Base-by-base conservation (phyloP, 2,797 vertebrate genomes). In the Cossypha niveicapilla region DNA sequence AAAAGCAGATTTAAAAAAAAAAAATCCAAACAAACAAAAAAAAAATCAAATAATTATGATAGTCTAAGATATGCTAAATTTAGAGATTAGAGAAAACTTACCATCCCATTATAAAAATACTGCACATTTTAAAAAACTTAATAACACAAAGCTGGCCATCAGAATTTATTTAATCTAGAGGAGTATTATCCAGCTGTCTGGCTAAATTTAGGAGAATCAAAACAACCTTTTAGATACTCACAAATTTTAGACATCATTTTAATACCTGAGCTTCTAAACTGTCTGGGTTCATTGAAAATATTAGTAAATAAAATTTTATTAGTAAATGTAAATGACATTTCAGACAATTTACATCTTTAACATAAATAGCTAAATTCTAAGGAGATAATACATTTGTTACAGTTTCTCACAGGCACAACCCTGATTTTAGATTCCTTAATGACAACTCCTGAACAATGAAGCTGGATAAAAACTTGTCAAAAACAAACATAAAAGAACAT, bases 61-160 rank as follows among this genome's bases (percentile, higher is more conserved):
- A 75, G 22, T 18, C 22, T 41, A 19, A 72, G 9, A 18, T 54
- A 74, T 13, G 58, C 9, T 57, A 72, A 63, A 83, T 42, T n/a
- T 35, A 65, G 18, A 61, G 11, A 48, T 74, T 9, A 63, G 14
- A 84, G 24, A 42, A 90, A 85, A 88, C 51, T 81, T 35, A 70
- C 5, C 9, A 10, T 28, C 7, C 10, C 3, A 3, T 11, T 13
- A 28, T 44, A 50, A 82, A 85, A 44, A 47, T 8, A 18, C 0
- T 3, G 12, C 13, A 42, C 2, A 6, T 45, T 56, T 28, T 0
- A 13, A 72, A 42, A 45, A 48, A 65, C 19, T 0, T 14, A 10
- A 0, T 3, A 48, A 15, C 42, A 45, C 12, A 58, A 45, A 12
- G 3, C 5, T 65, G 22, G 28, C 34, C 28, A 66, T 25, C 0